Evolutionary conservation across 1,140 invertebrate species (phyloP), one percentile per base, ranked within the genome.

Genomic region (Drosophila guanche): DNA sequence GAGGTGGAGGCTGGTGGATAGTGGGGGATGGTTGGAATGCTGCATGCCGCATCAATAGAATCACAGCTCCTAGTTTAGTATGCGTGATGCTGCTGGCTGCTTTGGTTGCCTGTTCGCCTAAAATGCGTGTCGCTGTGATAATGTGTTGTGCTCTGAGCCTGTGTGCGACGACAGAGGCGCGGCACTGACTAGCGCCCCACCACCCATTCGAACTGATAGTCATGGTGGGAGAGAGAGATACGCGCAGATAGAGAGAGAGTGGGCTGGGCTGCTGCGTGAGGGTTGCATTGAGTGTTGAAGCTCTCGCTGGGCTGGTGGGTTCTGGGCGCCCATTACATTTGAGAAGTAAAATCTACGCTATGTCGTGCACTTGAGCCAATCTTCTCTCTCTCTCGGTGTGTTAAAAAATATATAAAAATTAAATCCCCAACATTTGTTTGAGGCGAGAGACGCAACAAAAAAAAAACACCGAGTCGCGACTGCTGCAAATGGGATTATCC

Each of bases 331-430:
- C 71, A 56, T 50, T 89, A 84, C 79, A 90, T 84, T 90, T 90
- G 88, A 90, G 88, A 90, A 90, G 84, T 83, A 86, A 90, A 90
- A 90, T 90, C 88, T 90, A 84, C 83, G 76, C 79, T 59, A 69
- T 76, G 83, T 78, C 77, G 72, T 57, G 41, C 81, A 88, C 88
- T 90, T 90, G 83, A 90, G 88, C 69, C 63, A 86, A 86, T 79
- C 77, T 79, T 61, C 70, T 75, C 76, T 78, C 76, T 63, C 69
- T 57, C 43, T 47, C 68, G 40, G 46, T 40, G 22, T 37, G 53
- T 74, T 74, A 47, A 47, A 62, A 74, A 74, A 57, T 56, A 53
- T 56, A 62, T 65, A 27, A 70, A 70, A 70, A 73, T 74, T 75
- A 85, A 85, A 88, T 86, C 81, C 74, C 62, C 50, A 52, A 54